Evolutionary conservation across 2,888 invertebrate species (phyloP), one percentile per base, ranked within the genome.

Genomic region (Drosophila diplacantha): DNA sequence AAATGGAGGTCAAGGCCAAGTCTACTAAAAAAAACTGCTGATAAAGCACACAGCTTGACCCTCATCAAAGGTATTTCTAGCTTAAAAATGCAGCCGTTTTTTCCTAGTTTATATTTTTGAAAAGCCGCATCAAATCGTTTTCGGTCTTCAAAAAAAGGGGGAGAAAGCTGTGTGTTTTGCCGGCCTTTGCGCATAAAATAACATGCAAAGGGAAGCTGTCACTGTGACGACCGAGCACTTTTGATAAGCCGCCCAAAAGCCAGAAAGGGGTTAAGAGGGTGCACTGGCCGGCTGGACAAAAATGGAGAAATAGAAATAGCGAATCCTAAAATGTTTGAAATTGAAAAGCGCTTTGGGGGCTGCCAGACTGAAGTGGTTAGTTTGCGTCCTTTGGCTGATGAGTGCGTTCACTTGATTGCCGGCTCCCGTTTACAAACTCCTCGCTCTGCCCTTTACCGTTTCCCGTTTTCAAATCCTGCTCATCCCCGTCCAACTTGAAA

Each of bases 341-440:
- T 74, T 72, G 72, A 66, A 77, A 79, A 75, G 63, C 72, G 74
- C 59, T 74, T 57, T 57, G 38, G 46, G 47, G 32, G 3, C 44
- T 8, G 18, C 44, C 49, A 38, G 24, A 24, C 32, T 24, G 46
- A 46, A 66, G 39, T 72, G 73, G 60, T 70, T 64, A 63, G 54
- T 44, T 55, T 39, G 47, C 49, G 58, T 46, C 34, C 44, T 47
- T 49, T 49, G 49, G 38, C 66, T 67, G 68, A 60, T 75, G 72
- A 75, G 77, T 75, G 75, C 75, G 70, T 74, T 54, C 74, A 49
- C 75, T 65, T 76, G 76, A 76, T 76, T 76, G 76, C 58, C 60
- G 41, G 62, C 49, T 31, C 29, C 47, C 26, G 41, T n/a, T 35
- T 37, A n/a, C 49, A 35, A 35, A 41, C 34, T 29, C 35, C 35